These are phyloP conservation scores for Augochlora pura DNA, from an alignment of 1,140 invertebrate genomes.

Conservation along the genomic window DNA sequence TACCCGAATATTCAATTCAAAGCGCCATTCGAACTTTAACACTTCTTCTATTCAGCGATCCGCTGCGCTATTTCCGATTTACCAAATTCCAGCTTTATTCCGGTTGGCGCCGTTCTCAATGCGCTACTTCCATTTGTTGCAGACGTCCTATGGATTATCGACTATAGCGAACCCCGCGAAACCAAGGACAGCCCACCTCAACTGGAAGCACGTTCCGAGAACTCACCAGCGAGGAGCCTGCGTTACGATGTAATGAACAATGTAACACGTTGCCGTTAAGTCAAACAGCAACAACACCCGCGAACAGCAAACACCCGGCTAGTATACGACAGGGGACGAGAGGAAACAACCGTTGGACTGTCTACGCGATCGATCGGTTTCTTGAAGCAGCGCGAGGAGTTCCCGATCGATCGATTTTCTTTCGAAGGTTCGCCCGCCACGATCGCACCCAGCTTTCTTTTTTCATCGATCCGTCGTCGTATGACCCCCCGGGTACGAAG, in stretches of 20 bases:
- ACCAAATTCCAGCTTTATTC: too few relatives aligned
- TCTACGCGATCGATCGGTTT: conserved; percentile 43
- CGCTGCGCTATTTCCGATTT: too few relatives aligned
- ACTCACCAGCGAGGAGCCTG: neutral
- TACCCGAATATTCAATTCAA: too few relatives aligned
- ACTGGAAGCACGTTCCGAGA: neutral
- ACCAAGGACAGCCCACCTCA: neutral
- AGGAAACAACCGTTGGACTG: too few relatives aligned
- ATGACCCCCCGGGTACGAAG: neutral
- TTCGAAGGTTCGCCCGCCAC: conserved; percentile 36
- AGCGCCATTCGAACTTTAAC: too few relatives aligned
- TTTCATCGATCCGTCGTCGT: neutral
- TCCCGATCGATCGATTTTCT: conserved; percentile 47
- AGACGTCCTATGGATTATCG: conserved; percentile 37
- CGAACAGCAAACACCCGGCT: neutral
- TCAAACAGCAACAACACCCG: conserved; percentile 9
- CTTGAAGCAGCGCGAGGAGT: neutral
- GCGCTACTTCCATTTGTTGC: conserved; percentile 12
- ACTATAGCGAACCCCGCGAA: neutral
- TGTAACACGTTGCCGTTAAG: conserved; percentile 41
- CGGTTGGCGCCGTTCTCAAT: neutral
- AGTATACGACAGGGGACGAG: conserved; percentile 10
- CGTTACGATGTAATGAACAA: conserved; percentile 58
- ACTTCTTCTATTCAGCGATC: too few relatives aligned
- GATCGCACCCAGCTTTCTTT: conserved; percentile 29